phyloP scores from a whole-genome alignment of 2,113 vertebrate species.

The Trinectes maculatus region DNA sequence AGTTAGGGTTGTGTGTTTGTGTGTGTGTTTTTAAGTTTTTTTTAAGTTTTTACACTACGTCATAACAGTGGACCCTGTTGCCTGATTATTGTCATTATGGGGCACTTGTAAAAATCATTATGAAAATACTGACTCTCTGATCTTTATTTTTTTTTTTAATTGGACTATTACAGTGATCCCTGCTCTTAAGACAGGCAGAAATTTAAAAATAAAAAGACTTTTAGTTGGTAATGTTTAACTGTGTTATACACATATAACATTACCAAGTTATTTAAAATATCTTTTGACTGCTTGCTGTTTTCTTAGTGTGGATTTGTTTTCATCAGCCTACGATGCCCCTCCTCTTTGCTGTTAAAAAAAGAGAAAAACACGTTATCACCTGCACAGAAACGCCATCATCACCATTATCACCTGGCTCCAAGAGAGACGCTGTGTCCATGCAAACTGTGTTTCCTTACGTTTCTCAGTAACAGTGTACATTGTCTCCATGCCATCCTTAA shows the following conservation, averaged over 20 bases:
- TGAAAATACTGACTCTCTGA: neutral
- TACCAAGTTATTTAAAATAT: no score
- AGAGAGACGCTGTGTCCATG: neutral
- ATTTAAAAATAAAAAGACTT: no score
- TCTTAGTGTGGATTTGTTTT: no score
- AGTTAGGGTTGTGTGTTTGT: no score
- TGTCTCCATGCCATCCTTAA: conserved; percentile 80
- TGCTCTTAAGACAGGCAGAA: neutral
- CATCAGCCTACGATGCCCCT: neutral
- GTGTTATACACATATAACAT: no score
- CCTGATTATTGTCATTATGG: conserved; percentile 2
- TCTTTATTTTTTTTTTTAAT: neutral
- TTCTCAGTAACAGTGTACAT: conserved; percentile 66
- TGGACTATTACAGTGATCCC: neutral
- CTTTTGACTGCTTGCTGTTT: no score
- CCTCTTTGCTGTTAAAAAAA: conserved; percentile 51
- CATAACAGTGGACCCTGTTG: conserved; percentile 37
- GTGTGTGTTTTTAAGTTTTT: no score
- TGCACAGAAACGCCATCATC: neutral
- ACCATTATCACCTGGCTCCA: neutral
- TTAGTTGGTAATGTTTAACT: no score
- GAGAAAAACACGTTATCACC: neutral
- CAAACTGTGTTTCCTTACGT: conserved; percentile 23
- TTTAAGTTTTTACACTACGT: no score
- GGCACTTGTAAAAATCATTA: neutral